Base-by-base conservation (phyloP, 2,113 vertebrate genomes). In the Suncus etruscus region DNA sequence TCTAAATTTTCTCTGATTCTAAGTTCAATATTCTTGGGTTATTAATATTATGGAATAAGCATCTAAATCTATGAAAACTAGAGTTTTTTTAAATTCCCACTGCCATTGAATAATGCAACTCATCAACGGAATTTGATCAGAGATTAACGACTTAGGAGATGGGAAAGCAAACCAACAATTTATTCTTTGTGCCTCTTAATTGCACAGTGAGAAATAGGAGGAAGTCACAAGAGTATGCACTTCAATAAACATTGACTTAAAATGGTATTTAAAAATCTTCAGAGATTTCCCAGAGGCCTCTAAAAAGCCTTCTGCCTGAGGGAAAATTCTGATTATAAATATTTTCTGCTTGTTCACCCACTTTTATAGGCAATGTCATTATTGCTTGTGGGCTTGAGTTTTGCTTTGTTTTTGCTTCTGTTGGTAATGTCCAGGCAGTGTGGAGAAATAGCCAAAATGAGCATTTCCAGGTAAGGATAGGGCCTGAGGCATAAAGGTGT, bases 191-290 rank as follows among this genome's bases (percentile, higher is more conserved):
- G 83, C 73, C 54, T 83, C 45, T 32, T 86, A 92, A 96, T 95
- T 93, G 95, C 32, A 89, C 24, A 8, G 83, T 83, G 83, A 90
- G 91, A 93, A 95, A 94, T 8, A 88, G 68, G 47, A 76, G 93
- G 50, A 83, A 94, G 93, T 95, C 95, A 90, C 86, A 90, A 94
- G 86, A 94, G 47, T 65, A 83, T 11, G 22, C 50, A 39, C 83
- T 75, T 93, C 89, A 45, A 2, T 88, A 95, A 95, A 95, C 93
- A 92, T 91, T 90, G 91, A 66, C 73, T 83, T 32, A n/a, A 93
- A 82, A 81, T 54, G 69, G 77, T 90, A 86, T 93, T 94, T 92
- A 89, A 89, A 86, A 90, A 94, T 88, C 92, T 92, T 86, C 92
- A 95, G 86, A 90, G 63, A 74, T 91, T 73, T 94, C 93, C 90